These are phyloP conservation scores for Planococcus citri DNA, from an alignment of 1,140 invertebrate genomes.

Conservation along the genomic window DNA sequence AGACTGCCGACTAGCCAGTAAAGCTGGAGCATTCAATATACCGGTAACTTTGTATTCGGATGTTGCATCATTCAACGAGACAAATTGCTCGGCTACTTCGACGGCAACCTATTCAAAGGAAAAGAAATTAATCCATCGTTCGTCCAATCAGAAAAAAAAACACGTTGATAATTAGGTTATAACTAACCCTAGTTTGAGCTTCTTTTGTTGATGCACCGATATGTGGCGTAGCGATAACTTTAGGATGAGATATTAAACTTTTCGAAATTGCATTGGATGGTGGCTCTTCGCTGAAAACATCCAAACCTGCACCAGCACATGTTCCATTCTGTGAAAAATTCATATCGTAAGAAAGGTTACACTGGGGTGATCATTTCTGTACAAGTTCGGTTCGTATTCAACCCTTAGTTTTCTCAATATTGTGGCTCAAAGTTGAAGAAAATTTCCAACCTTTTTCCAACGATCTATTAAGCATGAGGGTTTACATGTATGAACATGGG, in stretches of 20 bases:
- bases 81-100: conserved; percentile 89
- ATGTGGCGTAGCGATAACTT: conserved; percentile 88
- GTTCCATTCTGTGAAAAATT: conserved; percentile 46
- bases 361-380: background rate
- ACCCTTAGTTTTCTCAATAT: background rate
- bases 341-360: background rate
- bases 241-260: conserved; percentile 60
- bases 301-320: conserved; percentile 81
- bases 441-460: background rate
- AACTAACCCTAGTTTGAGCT: conserved; percentile 26
- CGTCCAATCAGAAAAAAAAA: background rate
- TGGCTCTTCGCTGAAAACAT: conserved; percentile 83
- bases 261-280: conserved; percentile 54
- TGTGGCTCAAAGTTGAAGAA: background rate
- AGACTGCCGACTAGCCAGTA: conserved; percentile 38
- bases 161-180: background rate
- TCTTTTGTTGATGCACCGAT: conserved; percentile 39
- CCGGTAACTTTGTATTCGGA: conserved; percentile 34
- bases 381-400: background rate
- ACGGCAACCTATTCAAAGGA: conserved; percentile 58
- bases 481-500: too few relatives aligned
- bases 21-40: conserved; percentile 46
- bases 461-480: too few relatives aligned
- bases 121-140: conserved; percentile 14
- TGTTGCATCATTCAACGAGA: conserved; percentile 41